Base-by-base conservation (phyloP, 37 sponge, comb jelly and placozoan species). In the Haliclona indistincta region DNA sequence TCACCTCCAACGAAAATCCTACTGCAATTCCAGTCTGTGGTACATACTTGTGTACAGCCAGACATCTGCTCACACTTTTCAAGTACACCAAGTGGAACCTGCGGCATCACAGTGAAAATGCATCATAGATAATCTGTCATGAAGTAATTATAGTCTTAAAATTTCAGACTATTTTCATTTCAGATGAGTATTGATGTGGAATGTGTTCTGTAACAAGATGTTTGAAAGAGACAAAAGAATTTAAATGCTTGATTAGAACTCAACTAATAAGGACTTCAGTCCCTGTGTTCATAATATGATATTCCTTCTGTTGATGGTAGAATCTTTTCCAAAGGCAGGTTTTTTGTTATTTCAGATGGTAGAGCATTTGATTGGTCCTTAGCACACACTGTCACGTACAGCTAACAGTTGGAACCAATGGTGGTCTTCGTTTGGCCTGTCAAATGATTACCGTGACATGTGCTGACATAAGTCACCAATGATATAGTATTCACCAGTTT, bases 151-250 rank as follows among this genome's bases (percentile, higher is more conserved):
- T 71, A 51, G 10, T 58, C 74, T 56, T 43, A 73, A 56, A 15
- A 73, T 5, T 55, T 73, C 61, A 2, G 74, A 73, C 42, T 73
- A 58, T 25, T 38, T 34, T 30, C 74, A 55, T 73, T 47, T 56
- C 60, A 1, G 3, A 8, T 3, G 60, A 54, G 39, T 56, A 3
- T 3, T 33, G 2, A 25, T 73, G 74, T 30, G 22, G 38, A 38
- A 73, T 73, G n/a, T 37, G 42, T 2, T 28, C n/a, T 29, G 74
- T n/a, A n/a, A n/a, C n/a, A n/a, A n/a, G n/a, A n/a, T n/a, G n/a
- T n/a, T n/a, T n/a, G n/a, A n/a, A n/a, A 41, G 3, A 55, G 3
- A 0, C 13, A 28, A 33, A 6, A 2, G 11, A 1, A 36, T 40
- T 1, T 6, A 73, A 8, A 32, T 36, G 25, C 3, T 63, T 32